Conservation (phyloP, 2,888 invertebrate species). For the Eristalinus sepulchralis region DNA sequence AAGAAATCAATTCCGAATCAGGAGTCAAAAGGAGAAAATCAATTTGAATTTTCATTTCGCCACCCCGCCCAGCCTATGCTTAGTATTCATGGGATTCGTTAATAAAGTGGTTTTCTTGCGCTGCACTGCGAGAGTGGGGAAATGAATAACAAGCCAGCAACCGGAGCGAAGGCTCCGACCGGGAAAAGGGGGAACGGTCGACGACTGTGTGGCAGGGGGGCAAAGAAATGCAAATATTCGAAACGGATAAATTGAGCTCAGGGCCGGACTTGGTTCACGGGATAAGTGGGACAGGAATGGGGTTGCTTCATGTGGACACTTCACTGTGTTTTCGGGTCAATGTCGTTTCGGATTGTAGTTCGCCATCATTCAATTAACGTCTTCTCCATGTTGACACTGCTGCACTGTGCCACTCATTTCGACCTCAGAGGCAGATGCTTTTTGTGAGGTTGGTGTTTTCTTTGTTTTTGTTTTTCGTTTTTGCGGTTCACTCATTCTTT, state of each 20-base stretch:
- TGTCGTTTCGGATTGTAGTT: neutral
- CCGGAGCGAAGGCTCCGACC: conserved; percentile 27
- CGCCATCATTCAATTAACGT: neutral
- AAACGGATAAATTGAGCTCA: conserved; percentile 31
- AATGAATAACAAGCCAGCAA: conserved; percentile 67
- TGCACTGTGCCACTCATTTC: neutral
- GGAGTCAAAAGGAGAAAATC: conserved; percentile 66
- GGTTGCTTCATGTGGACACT: neutral
- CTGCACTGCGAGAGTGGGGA: conserved; percentile 22
- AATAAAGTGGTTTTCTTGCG: conserved; percentile 66
- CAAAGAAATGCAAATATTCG: conserved; percentile 57
- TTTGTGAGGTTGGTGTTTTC: neutral
- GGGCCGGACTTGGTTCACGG: conserved; percentile 42
- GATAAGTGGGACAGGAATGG: conserved; percentile 13
- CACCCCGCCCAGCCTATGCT: conserved; percentile 31
- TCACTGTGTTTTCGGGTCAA: neutral
- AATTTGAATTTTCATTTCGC: conserved; percentile 66
- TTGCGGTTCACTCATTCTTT: neutral
- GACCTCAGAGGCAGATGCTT: neutral
- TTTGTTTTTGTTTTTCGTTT: neutral
- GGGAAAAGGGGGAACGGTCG: neutral
- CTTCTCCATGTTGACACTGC: neutral
- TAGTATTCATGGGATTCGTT: conserved; percentile 68
- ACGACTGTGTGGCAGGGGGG: neutral
- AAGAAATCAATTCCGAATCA: conserved; percentile 64